A percentile compares a stretch with the other conserved stretches of the same genome.
Conservation (phyloP, 30 jellyfish, hydroid and myxozoan species). For the Aurelia aurita complex sp. Pacific region DNA sequence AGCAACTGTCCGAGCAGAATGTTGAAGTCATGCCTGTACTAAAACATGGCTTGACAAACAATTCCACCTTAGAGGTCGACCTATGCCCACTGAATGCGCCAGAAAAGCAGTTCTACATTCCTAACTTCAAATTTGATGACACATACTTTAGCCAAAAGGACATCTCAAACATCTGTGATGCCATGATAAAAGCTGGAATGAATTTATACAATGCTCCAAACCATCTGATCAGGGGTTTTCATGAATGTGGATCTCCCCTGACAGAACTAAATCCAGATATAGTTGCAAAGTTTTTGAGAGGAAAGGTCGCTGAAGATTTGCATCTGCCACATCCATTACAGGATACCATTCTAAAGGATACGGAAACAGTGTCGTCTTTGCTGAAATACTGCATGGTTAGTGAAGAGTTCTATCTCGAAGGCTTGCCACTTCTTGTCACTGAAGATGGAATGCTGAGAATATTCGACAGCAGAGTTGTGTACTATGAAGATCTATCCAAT, state of each 20-base stretch:
- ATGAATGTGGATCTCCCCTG: slow-evolving; percentile 33
- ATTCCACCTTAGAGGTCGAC: neutral
- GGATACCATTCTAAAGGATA: slow-evolving; percentile 35
- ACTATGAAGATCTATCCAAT: slow-evolving; percentile 27
- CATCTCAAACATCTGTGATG: neutral
- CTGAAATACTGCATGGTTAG: slow-evolving; percentile 51
- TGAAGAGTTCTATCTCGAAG: slow-evolving; percentile 37
- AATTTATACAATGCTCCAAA: slow-evolving; percentile 55
- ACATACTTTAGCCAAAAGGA: neutral
- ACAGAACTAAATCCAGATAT: slow-evolving; percentile 34
- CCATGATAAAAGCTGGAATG: slow-evolving; percentile 32
- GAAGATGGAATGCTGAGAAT: slow-evolving; percentile 51
- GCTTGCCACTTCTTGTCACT: slow-evolving; percentile 69
- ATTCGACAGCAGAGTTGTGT: slow-evolving; percentile 27
- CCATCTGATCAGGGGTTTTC: slow-evolving; percentile 37
- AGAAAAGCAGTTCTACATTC: slow-evolving; percentile 21
- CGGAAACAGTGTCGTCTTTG: slow-evolving; percentile 40
- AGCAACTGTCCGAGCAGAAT: neutral
- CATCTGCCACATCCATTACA: neutral
- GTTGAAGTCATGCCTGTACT: slow-evolving; percentile 23
- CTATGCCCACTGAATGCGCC: slow-evolving; percentile 27
- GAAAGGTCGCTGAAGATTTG: slow-evolving; percentile 15
- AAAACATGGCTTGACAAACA: neutral
- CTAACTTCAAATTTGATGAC: neutral
- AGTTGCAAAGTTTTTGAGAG: slow-evolving; percentile 21